Conservation (phyloP, 23 tunicate species). For the Clavelina lepadiformis region DNA sequence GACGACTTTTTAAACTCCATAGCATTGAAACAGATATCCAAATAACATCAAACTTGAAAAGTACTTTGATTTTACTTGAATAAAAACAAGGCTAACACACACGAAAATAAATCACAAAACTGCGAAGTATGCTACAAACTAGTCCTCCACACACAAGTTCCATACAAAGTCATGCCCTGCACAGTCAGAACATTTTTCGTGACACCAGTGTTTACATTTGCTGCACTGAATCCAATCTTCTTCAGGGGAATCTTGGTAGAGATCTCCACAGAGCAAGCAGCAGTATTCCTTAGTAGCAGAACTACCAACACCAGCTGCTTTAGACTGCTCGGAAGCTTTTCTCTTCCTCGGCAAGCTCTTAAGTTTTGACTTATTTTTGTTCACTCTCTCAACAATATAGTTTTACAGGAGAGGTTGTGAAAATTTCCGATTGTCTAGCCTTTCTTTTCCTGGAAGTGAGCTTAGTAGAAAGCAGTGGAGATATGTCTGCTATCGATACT, state of each 20-base stretch:
- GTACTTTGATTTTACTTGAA: background rate
- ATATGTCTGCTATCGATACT: no score
- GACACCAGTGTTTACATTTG: no score
- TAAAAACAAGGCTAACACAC: no score
- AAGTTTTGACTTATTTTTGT: background rate
- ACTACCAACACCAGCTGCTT: conserved; percentile 1
- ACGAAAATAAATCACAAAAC: background rate
- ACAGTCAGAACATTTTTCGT: no score
- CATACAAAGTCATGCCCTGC: background rate
- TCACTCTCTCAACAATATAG: background rate
- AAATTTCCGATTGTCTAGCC: no score
- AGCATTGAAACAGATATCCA: background rate
- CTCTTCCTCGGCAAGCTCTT: background rate
- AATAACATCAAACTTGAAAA: background rate
- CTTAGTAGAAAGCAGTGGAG: no score
- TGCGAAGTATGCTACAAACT: background rate
- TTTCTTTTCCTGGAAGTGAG: no score
- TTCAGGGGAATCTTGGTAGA: background rate
- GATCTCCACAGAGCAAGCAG: background rate
- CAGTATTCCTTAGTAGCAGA: background rate
- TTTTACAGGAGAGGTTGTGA: no score
- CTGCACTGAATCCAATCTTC: conserved; percentile 1
- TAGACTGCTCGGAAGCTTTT: background rate
- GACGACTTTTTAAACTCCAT: conserved; percentile 2
- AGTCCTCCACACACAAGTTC: background rate